These are phyloP conservation scores for Desmophyllum pertusum DNA, from an alignment of 92 coral and sea anemone species.

Conservation along the genomic window DNA sequence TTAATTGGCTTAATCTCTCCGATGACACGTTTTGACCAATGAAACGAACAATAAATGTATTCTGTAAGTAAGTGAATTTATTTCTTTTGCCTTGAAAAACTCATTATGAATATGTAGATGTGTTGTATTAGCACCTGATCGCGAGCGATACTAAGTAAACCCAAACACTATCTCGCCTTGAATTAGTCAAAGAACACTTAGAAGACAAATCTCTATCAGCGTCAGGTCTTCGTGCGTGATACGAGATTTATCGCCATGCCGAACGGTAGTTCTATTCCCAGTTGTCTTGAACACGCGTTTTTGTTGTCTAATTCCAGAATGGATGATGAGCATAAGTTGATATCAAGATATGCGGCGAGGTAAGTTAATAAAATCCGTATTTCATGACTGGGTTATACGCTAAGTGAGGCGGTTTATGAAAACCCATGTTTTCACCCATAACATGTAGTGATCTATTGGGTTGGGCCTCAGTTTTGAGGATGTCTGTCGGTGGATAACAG, in stretches of 20 bases:
- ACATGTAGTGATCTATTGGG: background rate
- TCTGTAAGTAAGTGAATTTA: conserved; percentile 34
- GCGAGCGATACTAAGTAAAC: conserved; percentile 30
- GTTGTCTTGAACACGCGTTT: conserved; percentile 4
- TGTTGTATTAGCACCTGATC: conserved; percentile 44
- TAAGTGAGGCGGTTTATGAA: background rate
- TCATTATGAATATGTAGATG: conserved; percentile 49
- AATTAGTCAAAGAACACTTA: conserved; percentile 12
- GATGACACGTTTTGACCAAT: conserved; percentile 16
- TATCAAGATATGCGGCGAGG: conserved; percentile 98
- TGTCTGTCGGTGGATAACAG: background rate
- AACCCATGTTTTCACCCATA: conserved; percentile 8
- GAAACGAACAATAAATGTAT: conserved; percentile 32
- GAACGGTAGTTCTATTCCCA: conserved; percentile 25
- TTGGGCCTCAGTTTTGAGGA: background rate
- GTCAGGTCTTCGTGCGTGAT: background rate
- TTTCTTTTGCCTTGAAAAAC: conserved; percentile 20
- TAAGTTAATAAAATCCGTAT: conserved; percentile 41
- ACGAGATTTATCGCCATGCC: conserved; percentile 38
- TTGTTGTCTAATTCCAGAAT: conserved; percentile 73
- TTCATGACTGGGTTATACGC: conserved; percentile 25
- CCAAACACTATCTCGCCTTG: conserved; percentile 21
- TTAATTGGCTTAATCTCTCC: conserved; percentile 22
- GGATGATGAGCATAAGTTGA: conserved; percentile 98
- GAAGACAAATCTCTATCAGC: background rate